phyloP scores from a whole-genome alignment of 2,113 vertebrate genomes.

The Elephas maximus region DNA sequence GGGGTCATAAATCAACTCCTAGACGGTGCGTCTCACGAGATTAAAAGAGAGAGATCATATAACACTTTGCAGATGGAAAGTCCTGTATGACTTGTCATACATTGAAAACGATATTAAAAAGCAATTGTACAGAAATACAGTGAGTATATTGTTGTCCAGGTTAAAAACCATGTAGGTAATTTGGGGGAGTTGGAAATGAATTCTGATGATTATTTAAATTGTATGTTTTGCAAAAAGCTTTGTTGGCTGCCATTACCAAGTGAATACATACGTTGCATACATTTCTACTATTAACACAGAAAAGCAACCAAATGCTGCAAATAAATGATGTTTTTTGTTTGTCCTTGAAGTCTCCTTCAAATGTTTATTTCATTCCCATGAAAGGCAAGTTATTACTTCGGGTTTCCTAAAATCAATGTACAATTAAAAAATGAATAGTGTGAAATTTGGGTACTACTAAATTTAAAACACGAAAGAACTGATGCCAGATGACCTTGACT shows the following conservation, averaged over 20 bases:
- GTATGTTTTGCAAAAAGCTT: slow-evolving; percentile 26
- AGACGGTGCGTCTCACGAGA: slow-evolving; percentile 59
- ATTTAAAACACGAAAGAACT: slow-evolving; percentile 29
- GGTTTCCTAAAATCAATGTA: slow-evolving; percentile 36
- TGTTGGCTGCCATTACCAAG: slow-evolving; percentile 37
- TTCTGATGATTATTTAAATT: slow-evolving; percentile 56
- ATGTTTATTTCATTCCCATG: slow-evolving; percentile 3
- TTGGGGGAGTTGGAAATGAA: slow-evolving; percentile 4
- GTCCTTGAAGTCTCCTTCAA: slow-evolving; percentile 44
- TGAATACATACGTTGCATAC: slow-evolving; percentile 28
- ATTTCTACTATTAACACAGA: slow-evolving; percentile 12
- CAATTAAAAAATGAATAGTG: slow-evolving; percentile 16
- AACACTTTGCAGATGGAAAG: slow-evolving; percentile 60
- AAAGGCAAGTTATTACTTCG: slow-evolving; percentile 46
- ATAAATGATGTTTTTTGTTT: slow-evolving; percentile 27
- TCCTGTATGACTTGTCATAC: slow-evolving; percentile 8
- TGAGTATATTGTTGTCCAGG: background rate
- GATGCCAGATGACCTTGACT: background rate
- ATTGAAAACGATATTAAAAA: slow-evolving; percentile 66
- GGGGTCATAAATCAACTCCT: slow-evolving; percentile 83
- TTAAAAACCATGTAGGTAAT: slow-evolving; percentile 40
- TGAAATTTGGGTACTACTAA: background rate
- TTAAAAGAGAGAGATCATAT: slow-evolving; percentile 73
- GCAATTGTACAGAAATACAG: background rate
- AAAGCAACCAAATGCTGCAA: slow-evolving; percentile 47